These are phyloP conservation scores for Collichthys lucidus DNA, from an alignment of 2,113 vertebrate genomes.

Conservation along the genomic window DNA sequence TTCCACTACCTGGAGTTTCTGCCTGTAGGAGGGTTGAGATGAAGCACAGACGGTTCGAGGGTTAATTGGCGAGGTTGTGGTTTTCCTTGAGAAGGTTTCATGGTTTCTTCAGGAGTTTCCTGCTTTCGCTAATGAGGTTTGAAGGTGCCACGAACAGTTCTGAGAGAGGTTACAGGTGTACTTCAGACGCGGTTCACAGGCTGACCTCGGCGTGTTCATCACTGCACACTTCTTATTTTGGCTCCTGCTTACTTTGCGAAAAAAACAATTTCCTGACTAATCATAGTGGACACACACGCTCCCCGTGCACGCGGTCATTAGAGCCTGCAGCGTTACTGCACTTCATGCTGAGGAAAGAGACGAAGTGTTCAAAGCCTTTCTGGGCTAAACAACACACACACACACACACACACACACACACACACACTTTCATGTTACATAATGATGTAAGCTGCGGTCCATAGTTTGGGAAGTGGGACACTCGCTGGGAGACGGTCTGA, in stretches of 20 bases:
- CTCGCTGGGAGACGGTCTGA: slow-evolving; percentile 73
- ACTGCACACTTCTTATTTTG: slow-evolving; percentile 26
- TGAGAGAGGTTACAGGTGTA: neutral
- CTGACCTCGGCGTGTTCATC: neutral
- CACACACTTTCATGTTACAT: slow-evolving; percentile 49
- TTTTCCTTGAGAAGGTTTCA: neutral
- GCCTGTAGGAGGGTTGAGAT: too few relatives aligned
- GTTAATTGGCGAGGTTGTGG: neutral
- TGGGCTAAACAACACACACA: slow-evolving; percentile 43
- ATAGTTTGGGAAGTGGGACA: slow-evolving; percentile 78
- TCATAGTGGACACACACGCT: neutral
- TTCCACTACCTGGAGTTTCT: too few relatives aligned
- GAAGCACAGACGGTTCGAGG: neutral
- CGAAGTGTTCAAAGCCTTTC: slow-evolving; percentile 70
- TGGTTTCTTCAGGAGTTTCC: neutral
- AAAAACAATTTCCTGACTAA: slow-evolving; percentile 54
- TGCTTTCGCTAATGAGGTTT: neutral
- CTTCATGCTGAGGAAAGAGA: slow-evolving; percentile 62
- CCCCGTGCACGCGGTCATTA: slow-evolving; percentile 65
- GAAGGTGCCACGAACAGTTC: neutral
- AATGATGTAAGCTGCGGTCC: slow-evolving; percentile 76
- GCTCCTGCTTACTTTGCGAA: slow-evolving; percentile 59
- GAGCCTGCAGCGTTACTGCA: slow-evolving; percentile 58
- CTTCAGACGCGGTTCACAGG: neutral
- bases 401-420: slow-evolving; percentile 35